phyloP scores from a whole-genome alignment of 2,113 vertebrate species.

The Haliaeetus leucogaster region DNA sequence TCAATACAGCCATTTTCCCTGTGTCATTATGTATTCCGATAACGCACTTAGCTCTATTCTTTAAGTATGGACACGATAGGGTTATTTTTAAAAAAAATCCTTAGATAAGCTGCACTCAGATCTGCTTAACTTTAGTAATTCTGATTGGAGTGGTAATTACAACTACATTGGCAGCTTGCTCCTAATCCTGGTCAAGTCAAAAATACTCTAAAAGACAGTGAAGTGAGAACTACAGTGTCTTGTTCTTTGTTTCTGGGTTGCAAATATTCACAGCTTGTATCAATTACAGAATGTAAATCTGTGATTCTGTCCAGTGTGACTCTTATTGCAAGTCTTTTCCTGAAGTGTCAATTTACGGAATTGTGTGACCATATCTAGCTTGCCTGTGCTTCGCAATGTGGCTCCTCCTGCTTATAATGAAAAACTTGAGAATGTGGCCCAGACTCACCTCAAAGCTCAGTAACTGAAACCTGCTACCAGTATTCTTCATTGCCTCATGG shows the following conservation, averaged over 20 bases:
- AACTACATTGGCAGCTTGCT: neutral
- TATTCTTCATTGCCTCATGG: neutral
- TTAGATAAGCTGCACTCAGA: neutral
- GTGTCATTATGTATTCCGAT: neutral
- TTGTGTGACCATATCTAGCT: neutral
- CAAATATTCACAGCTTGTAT: neutral
- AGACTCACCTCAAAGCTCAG: neutral
- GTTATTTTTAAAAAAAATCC: neutral
- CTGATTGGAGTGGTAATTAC: constrained; percentile 16
- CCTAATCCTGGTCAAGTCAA: neutral
- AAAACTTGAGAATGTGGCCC: neutral
- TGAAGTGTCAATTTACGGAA: neutral
- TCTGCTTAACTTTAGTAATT: neutral
- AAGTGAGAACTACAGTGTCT: neutral
- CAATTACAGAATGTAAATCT: neutral
- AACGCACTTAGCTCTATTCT: neutral
- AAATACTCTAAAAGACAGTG: neutral
- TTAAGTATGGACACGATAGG: neutral
- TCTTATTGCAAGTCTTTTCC: neutral
- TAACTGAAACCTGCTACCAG: neutral
- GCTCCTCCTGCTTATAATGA: neutral
- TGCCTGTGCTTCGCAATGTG: neutral
- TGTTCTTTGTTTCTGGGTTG: neutral
- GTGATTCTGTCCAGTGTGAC: neutral
- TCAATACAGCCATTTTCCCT: neutral